Base-by-base conservation (phyloP, 2,888 invertebrate genomes). In the Cataglyphis altisquamis region DNA sequence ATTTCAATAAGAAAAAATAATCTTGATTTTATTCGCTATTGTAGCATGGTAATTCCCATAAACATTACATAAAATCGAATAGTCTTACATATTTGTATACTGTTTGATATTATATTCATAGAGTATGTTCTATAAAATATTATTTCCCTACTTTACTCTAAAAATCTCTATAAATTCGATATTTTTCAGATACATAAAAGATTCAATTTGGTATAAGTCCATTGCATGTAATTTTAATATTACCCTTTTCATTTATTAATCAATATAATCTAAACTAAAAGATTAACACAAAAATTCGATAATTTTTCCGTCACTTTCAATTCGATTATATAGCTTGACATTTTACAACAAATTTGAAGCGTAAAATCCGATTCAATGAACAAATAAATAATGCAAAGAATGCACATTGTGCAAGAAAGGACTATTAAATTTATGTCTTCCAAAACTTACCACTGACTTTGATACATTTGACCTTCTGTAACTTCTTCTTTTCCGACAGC, bases 361-460 rank as follows among this genome's bases (percentile, higher is more conserved):
- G 9, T 68, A 21, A 57, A 21, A 72, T 60, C 25, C 21, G 73
- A 60, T 45, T 60, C 70, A 60, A 72, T 15, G n/a, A 77, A 52
- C 21, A 32, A 29, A 72, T 60, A 9, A 45, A 72, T 25, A 12
- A 12, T 60, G 45, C 36, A 18, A 60, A 78, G 41, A 78, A 36
- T 48, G 55, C 70, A 32, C 73, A 78, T 70, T 78, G 57, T 32
- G 15, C 78, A 70, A 32, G 21, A 70, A 29, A 41, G 45, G 8
- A 45, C 45, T 82, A 74, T 36, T 68, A 70, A 84, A 84, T 87
- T 93, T 92, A 94, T 89, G 93, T 94, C 93, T 95, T 95, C 97
- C 97, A 97, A 95, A 97, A 97, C 95, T 97, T 97, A 92, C 96
- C 96, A 86, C 96, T 96, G 89, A 96, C 96, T 92, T 97, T 96